A percentile compares a stretch with the other conserved stretches of the same genome.
phyloP scores from a whole-genome alignment of 2,797 vertebrate genomes.

The Mormyrus hasselquistii region DNA sequence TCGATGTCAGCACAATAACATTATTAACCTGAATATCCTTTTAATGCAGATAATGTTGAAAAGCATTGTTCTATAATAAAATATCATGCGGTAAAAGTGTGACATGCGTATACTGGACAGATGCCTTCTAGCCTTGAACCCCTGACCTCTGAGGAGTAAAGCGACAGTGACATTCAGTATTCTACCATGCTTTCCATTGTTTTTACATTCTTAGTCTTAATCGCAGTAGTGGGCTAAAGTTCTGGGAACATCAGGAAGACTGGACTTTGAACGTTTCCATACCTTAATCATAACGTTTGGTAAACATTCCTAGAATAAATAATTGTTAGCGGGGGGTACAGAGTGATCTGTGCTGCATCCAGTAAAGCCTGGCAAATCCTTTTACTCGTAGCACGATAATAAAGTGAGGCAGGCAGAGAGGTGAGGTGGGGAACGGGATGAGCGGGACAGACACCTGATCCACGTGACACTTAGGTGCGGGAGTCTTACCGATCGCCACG shows the following conservation, averaged over 20 bases:
- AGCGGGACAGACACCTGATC: neutral
- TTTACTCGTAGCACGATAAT: neutral
- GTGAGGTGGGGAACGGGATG: neutral
- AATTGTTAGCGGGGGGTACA: neutral
- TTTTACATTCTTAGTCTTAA: neutral
- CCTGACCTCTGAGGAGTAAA: neutral
- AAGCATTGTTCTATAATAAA: neutral
- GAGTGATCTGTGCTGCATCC: neutral
- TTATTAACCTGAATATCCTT: neutral
- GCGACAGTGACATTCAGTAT: neutral
- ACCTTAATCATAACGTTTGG: neutral
- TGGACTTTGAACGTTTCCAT: neutral
- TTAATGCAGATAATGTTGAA: neutral
- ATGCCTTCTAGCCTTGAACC: neutral
- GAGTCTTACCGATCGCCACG: conserved; percentile 53
- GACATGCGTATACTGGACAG: neutral
- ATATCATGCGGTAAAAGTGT: neutral
- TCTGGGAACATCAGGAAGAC: neutral
- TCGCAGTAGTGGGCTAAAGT: neutral
- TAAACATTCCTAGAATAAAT: neutral
- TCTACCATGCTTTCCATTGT: neutral
- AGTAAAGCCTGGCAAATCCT: neutral
- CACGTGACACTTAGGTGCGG: neutral
- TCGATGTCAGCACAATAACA: neutral
- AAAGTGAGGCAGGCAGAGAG: neutral